Evolutionary conservation across 1,140 invertebrate species (phyloP), one percentile per base, ranked within the genome.

Genomic region (Drosophila nigrodunni): DNA sequence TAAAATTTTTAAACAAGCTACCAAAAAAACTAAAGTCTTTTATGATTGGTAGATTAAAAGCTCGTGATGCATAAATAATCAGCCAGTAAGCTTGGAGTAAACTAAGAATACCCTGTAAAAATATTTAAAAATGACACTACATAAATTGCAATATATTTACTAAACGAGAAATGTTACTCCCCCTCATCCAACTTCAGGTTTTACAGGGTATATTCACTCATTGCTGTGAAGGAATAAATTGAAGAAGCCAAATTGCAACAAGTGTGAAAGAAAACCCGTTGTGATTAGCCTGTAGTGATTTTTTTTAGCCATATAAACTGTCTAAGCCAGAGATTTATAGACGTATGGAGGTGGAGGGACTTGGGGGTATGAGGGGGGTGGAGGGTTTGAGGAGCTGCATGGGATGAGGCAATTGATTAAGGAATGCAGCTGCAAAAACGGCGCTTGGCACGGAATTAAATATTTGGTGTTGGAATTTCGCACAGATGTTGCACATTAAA

Each of bases 241-340:
- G 41, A 66, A 72, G 59, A 44, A 81, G 49, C 50, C 50, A 61
- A 59, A 13, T 21, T 30, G 37, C 44, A 67, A 60, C 57, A 49
- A 68, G 65, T 68, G 65, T 68, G 18, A 55, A 58, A 30, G 25
- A 30, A 85, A 86, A 86, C 82, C 71, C 82, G 82, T 86, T 87
- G 57, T 35, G 25, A 57, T 54, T 66, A 80, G 61, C 25, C 67
- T 35, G 72, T 49, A 37, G 62, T 44, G 43, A 30, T 54, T 57
- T 47, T 35, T 57, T 15, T 57, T 15, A 44, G 39, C 47, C 64
- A 47, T 67, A 80, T 80, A 86, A 78, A 72, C 54, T 81, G 74
- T 65, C 80, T 86, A 75, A 80, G 70, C 67, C n/a, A 5, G 52
- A 81, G 78, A 86, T 86, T 86, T 78, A 86, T 86, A 74, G 82